Evolutionary conservation across 2,113 vertebrate genomes (phyloP), one percentile per base, ranked within the genome.

Genomic region (Oreotrochilus melanogaster): DNA sequence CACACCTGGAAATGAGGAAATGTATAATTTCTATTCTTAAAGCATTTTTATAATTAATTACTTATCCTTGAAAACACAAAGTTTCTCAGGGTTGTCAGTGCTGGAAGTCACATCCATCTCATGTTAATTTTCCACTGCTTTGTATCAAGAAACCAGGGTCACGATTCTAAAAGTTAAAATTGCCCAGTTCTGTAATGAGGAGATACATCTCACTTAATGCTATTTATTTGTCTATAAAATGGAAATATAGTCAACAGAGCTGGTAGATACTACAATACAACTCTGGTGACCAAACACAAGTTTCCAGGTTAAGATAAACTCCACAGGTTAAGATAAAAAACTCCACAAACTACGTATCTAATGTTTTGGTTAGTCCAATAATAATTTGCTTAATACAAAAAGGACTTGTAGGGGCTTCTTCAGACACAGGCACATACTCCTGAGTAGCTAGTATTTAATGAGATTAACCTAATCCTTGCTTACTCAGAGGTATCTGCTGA

Each of bases 331-430:
- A 86, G 4, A 42, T 23, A 0, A 57, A 50, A 19, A 65, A 35
- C 11, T 39, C 11, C 8, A 2, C 7, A 67, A 79, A 43, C 6
- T 39, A 9, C 2, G 0, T n/a, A 37, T 6, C 2, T 43, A 28
- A 4, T 8, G 4, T 25, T 1, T 45, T 79, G 30, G 1, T 64
- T 61, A 57, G 5, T 2, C 18, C 9, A n/a, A n/a, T n/a, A n/a
- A n/a, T n/a, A n/a, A n/a, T 4, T 22, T 8, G 10, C 11, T 74
- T 37, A 64, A 43, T 74, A 58, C 30, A 48, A 58, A n/a, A 64
- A 70, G 22, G 37, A 54, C 2, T 3, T 60, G 19, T 28, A 47
- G 10, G 5, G 10, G 5, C 8, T 79, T 51, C 19, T 75, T 75
- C 12, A 30, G 30, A 16, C 85, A 13, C 3, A 43, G 24, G 4